phyloP scores from a whole-genome alignment of 2,888 invertebrate genomes.

The Epinotia ramella region DNA sequence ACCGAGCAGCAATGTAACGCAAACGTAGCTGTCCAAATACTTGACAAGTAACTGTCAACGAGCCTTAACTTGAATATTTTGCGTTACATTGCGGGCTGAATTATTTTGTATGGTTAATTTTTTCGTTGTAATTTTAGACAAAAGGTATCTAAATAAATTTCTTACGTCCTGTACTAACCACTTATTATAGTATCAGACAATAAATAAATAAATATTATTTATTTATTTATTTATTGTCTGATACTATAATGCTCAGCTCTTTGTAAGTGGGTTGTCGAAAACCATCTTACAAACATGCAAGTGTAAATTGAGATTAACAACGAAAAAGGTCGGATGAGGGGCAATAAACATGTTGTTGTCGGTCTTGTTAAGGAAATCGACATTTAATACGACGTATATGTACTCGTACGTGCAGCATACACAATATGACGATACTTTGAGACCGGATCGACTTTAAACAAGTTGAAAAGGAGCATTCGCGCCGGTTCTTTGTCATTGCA shows the following conservation, averaged over 20 bases:
- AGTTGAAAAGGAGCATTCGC: background rate
- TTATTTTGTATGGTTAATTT: no score
- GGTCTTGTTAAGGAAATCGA: constrained; percentile 28
- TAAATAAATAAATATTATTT: no score
- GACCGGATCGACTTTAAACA: background rate
- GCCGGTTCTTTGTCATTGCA: background rate
- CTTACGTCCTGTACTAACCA: no score
- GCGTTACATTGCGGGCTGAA: no score
- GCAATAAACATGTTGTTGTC: constrained; percentile 33
- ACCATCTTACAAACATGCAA: background rate
- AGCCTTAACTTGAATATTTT: no score
- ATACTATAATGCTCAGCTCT: background rate
- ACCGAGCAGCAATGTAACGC: no score
- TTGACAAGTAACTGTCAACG: no score
- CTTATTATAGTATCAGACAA: no score
- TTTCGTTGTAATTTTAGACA: no score
- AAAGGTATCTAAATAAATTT: no score
- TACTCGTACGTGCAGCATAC: background rate
- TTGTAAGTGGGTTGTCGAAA: background rate
- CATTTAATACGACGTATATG: background rate
- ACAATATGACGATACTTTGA: background rate
- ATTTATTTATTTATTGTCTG: no score
- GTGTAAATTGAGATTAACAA: constrained; percentile 21
- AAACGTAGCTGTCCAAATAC: no score
- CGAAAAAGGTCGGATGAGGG: constrained; percentile 28